These are phyloP conservation scores for Callosobruchus maculatus DNA, from an alignment of 2,888 invertebrate genomes.

Conservation along the genomic window DNA sequence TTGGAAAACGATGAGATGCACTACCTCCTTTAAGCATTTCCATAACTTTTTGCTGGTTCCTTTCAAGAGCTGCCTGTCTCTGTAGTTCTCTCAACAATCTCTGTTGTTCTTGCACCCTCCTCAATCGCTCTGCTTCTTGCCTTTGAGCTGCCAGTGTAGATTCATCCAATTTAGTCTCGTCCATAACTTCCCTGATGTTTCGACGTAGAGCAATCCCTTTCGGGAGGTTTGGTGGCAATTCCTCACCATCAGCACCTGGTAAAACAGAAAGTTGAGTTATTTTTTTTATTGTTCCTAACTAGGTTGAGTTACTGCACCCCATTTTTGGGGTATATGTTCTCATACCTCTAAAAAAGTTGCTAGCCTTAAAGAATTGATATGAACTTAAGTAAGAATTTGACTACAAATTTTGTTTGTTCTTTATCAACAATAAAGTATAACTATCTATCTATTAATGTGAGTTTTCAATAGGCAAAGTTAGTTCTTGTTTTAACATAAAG, in stretches of 20 bases:
- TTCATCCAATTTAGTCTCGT: constrained; percentile 88
- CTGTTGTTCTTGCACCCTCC: constrained; percentile 82
- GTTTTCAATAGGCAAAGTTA: too few species aligned
- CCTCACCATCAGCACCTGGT: constrained; percentile 33
- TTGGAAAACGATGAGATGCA: constrained; percentile 45
- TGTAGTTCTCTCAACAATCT: constrained; percentile 78
- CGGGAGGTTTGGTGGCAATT: constrained; percentile 28
- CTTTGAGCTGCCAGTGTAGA: constrained; percentile 89
- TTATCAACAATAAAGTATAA: too few species aligned
- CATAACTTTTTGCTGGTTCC: constrained; percentile 67
- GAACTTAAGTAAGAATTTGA: too few species aligned
- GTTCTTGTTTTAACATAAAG: too few species aligned
- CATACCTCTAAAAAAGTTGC: too few species aligned
- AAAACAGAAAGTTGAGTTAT: neutral
- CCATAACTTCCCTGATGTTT: constrained; percentile 91
- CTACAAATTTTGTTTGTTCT: too few species aligned
- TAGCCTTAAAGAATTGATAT: too few species aligned
- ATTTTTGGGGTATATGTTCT: neutral
- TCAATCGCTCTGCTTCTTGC: constrained; percentile 85
- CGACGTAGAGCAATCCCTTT: constrained; percentile 64
- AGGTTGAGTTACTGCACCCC: neutral
- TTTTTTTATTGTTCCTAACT: neutral
- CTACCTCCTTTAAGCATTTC: constrained; percentile 63
- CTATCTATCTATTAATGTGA: too few species aligned
- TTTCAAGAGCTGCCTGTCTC: constrained; percentile 72